Evolutionary conservation across 2,113 vertebrate species (phyloP), one percentile per base, ranked within the genome.

Genomic region (Bucco capensis): DNA sequence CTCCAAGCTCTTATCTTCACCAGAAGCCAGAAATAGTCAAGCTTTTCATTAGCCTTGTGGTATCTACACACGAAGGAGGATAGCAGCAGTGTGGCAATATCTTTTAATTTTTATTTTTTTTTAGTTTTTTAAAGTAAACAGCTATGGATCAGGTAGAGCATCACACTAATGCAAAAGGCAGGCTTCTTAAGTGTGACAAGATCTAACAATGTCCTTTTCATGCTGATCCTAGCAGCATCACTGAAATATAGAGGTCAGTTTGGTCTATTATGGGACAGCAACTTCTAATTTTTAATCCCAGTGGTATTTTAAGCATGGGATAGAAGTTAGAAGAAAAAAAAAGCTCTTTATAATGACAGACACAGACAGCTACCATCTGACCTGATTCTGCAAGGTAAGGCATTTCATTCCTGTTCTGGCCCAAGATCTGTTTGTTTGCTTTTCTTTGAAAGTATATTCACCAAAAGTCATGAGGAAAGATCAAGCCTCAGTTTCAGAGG

Each of bases 211-310:
- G 89, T 94, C 91, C 92, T 85, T 72, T 5, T 1, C 81, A 73
- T 22, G 1, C 50, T 12, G 1, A 24, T 70, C 81, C 49, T 27
- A 38, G 66, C 88, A 70, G 93, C 67, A 47, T 47, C 1, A 25
- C 72, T 19, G 75, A 91, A 96, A 93, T 94, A 92, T 93, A 89
- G 83, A 96, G 90, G 95, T 93, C 92, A 90, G 0, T 65, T 65
- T 14, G 10, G 75, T 80, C 90, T 96, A 92, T 94, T 90, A 95
- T 87, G 89, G 81, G 89, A 94, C 83, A 83, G 74, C 56, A 73
- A 92, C 89, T 90, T 92, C 81, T 90, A 58, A 76, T 95, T 96
- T 90, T 93, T 89, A 95, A 93, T 92, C 62, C 50, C 86, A 54
- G 62, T 62, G 71, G 88, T 88, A 95, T 92, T 94, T 94, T 62